Percentiles rank a stretch among this genome's conserved stretches.
Evolutionary conservation across 1,140 invertebrate species (phyloP).

Genomic region (Aphaenogaster floridana): DNA sequence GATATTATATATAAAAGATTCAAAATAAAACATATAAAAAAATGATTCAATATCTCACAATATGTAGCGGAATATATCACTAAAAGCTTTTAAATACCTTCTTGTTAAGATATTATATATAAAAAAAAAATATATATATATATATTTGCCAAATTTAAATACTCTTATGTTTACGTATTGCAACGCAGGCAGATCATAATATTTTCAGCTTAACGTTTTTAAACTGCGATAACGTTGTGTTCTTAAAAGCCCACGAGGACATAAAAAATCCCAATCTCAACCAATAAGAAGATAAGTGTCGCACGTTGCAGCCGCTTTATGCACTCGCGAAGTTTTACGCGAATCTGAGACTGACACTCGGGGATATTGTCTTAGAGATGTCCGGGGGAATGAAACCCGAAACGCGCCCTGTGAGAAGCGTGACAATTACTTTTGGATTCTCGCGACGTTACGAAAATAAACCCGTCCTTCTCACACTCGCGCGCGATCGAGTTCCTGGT

Average conservation of each 20-base stretch:
- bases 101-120: neutral
- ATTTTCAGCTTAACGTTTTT: neutral
- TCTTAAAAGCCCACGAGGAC: neutral
- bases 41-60: neutral
- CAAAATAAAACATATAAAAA: neutral
- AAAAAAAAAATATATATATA: neutral
- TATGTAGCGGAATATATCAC: neutral
- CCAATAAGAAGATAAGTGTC: neutral
- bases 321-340: neutral
- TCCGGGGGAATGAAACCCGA: conserved; percentile 20
- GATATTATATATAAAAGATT: neutral
- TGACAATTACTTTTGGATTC: conserved; percentile 48
- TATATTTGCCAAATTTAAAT: neutral
- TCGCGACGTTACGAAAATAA: conserved; percentile 51
- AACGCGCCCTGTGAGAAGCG: conserved; percentile 9
- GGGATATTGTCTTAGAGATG: neutral
- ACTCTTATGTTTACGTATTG: neutral
- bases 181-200: neutral
- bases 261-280: neutral
- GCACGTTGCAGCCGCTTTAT: neutral
- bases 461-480: conserved; percentile 31
- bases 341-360: neutral
- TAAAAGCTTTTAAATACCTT: neutral
- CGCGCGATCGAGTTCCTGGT: neutral
- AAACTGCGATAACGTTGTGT: neutral